Base-by-base conservation (phyloP, 2,797 vertebrate genomes). In the Meriones psammophilus region DNA sequence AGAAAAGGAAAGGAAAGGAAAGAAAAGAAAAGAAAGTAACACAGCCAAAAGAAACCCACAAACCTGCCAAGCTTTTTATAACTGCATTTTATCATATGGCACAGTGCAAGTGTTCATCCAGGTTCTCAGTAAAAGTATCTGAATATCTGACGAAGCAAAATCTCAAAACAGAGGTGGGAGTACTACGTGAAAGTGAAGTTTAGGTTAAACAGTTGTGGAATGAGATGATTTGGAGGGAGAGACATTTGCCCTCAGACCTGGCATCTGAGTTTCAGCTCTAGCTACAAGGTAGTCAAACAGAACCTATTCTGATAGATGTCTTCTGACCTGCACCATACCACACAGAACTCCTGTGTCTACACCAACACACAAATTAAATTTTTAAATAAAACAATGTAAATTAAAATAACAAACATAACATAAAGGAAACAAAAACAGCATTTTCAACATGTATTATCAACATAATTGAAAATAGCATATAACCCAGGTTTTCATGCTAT, bases 41-140 rank as follows among this genome's bases (percentile, higher is more conserved):
- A 50, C 46, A 8, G 46, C 46, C 80, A 54, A 85, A 94, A 95
- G 62, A 95, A 89, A 92, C 15, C 62, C n/a, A n/a, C n/a, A n/a
- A n/a, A n/a, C n/a, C n/a, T 80, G 50, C 56, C 88, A 94, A 69
- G n/a, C 20, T 89, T 81, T 93, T 85, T 86, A 97, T 76, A 91
- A 89, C 12, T 42, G 1, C 13, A 91, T 89, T 95, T 92, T 88
- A 95, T 88, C n/a, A 30, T 39, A 92, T 42, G 17, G 58, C 60
- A 96, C 69, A 86, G 88, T n/a, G n/a, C 71, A 97, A 95, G 86
- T 28, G 68, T 81, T 64, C 62, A 90, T 9, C 26, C 36, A 36
- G 7, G 6, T 50, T 71, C 74, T 89, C 83, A 94, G 5, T 95
- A 86, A 94, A 94, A 92, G 28, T 10, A 83, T 85, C 42, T 64